Evolutionary conservation across 2,888 invertebrate genomes (phyloP), one percentile per base, ranked within the genome.

Genomic region (Alitta virens): DNA sequence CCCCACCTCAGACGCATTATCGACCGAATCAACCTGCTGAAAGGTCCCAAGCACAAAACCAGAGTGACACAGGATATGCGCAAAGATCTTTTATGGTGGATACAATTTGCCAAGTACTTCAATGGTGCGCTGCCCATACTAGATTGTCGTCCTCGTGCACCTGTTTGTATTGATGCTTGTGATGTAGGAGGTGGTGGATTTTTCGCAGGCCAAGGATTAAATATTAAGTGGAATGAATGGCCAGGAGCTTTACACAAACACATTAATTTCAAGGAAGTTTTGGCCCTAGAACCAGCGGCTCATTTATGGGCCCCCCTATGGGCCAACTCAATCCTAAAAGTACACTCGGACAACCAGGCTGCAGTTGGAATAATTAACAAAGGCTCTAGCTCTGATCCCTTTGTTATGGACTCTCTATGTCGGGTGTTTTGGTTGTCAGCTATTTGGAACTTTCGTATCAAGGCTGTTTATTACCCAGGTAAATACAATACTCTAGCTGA

Each of bases 1-100:
- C 40, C 58, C 2, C 53, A 53, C 49, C 24, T 56, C 26, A 53
- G 58, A 1, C 63, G 49, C 16, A 7, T 63, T 1, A 2, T 63
- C 2, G 46, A 63, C 46, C 1, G 9, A 7, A 25, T 25, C 1
- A 57, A 50, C 56, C 9, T 21, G 2, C 23, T 62, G 2, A 14
- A 16, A 21, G 21, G 21, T 26, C 2, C 1, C 1, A 16, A 43
- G 16, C 46, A 46, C 25, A 3, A 18, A 2, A 38, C 38, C 40
- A 33, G 55, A n/a, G 1, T 55, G 3, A 55, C 27, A 18, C n/a
- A 16, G 16, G 1, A 16, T 38, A 21, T 38, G 33, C 26, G 40
- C 12, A 21, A 18, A 2, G 55, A 55, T 21, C 16, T 55, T 16
- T 2, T 1, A 2, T 55, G n/a, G n/a, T n/a, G n/a, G n/a, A n/a